phyloP scores from a whole-genome alignment of 1,140 invertebrate genomes.

The Manduca sexta region DNA sequence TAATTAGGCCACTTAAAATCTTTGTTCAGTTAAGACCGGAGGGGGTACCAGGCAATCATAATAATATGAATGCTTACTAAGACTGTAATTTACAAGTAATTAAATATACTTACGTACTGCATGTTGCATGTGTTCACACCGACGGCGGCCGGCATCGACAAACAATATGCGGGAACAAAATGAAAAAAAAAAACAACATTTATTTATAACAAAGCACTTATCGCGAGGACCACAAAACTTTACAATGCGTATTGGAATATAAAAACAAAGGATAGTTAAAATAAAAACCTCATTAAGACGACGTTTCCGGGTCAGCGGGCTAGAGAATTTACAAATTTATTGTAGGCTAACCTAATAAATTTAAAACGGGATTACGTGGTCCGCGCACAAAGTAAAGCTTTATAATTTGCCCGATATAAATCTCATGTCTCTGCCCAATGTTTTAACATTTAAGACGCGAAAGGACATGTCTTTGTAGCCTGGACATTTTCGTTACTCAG shows the following conservation, averaged over 20 bases:
- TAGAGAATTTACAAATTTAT: conserved; percentile 66
- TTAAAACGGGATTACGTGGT: conserved; percentile 62
- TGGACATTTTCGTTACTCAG: no score
- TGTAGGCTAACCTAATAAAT: conserved; percentile 63
- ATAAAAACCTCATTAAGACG: conserved; percentile 48
- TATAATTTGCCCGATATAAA: conserved; percentile 67
- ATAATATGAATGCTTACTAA: conserved; percentile 5
- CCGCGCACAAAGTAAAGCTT: conserved; percentile 55
- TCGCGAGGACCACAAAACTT: not conserved
- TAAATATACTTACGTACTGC: conserved; percentile 54
- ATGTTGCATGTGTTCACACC: conserved; percentile 23
- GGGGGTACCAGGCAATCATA: conserved; percentile 1
- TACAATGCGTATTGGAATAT: not conserved
- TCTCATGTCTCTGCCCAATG: conserved; percentile 39
- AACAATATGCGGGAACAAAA: conserved; percentile 34
- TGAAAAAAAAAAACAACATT: conserved; percentile 10
- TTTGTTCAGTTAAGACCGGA: not conserved
- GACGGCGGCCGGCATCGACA: conserved; percentile 8
- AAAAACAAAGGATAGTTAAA: conserved; percentile 25
- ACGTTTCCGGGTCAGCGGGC: conserved; percentile 54
- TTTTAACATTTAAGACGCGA: conserved; percentile 37
- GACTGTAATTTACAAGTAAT: conserved; percentile 12
- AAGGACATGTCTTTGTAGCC: conserved; percentile 3
- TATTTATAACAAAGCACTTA: not conserved
- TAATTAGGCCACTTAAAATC: conserved; percentile 6